phyloP scores from a whole-genome alignment of 2,797 vertebrate genomes.

The Lophius americanus region DNA sequence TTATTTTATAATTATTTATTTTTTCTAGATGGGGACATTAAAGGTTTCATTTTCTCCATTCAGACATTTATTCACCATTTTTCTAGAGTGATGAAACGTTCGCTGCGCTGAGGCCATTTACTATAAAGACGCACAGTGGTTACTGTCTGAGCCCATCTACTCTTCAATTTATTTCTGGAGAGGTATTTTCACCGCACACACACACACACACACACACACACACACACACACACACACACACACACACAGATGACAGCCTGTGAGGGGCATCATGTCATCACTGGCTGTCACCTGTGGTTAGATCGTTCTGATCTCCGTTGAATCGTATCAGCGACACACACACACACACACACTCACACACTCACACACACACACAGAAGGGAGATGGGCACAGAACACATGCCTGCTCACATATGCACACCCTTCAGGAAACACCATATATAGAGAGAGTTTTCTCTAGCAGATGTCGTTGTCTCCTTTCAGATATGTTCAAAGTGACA shows the following conservation, averaged over 20 bases:
- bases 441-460: too few relatives aligned
- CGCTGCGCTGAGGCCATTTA: background rate
- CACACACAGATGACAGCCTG: background rate
- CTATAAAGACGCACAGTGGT: background rate
- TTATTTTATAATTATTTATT: too few relatives aligned
- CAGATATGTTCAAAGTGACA: too few relatives aligned
- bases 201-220: background rate
- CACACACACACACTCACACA: conserved; percentile 6
- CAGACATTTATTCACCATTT: background rate
- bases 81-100: background rate
- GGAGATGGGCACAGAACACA: too few relatives aligned
- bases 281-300: conserved; percentile 51
- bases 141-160: conserved; percentile 5
- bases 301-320: conserved; percentile 57
- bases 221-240: conserved; percentile 15
- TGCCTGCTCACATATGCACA: too few relatives aligned
- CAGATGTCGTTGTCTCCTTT: too few relatives aligned
- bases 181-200: conserved; percentile 28
- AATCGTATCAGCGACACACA: conserved; percentile 49
- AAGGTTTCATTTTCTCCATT: background rate
- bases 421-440: too few relatives aligned
- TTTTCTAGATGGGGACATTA: too few relatives aligned
- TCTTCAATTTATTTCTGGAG: conserved; percentile 21
- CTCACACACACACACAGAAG: background rate
- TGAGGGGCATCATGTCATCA: conserved; percentile 41